phyloP scores from a whole-genome alignment of 2,113 vertebrate species.

The Neolamprologus variostigma region DNA sequence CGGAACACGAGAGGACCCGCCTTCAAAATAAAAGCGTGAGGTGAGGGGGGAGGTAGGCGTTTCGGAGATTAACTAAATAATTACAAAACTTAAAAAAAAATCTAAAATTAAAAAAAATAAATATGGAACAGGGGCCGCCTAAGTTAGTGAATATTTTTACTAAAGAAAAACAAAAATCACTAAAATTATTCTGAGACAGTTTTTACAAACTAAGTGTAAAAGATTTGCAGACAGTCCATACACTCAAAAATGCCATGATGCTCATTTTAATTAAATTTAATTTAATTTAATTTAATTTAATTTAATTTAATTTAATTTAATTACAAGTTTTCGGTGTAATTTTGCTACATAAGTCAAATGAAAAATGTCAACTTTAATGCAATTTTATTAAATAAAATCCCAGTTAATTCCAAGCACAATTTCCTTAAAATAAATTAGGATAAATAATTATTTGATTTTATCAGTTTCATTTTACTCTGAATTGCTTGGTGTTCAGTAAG shows the following conservation, averaged over 20 bases:
- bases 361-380: neutral
- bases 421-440: neutral
- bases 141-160: neutral
- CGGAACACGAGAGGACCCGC: neutral
- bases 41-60: neutral
- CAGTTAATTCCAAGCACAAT: neutral
- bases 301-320: neutral
- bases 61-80: neutral
- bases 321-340: neutral
- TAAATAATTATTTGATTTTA: neutral
- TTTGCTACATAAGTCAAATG: neutral
- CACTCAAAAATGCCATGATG: neutral
- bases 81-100: neutral
- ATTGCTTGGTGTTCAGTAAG: neutral
- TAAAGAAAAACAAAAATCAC: neutral
- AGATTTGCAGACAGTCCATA: neutral
- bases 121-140: accelerated
- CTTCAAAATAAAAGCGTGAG: conserved; percentile 42
- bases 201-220: neutral
- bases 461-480: neutral
- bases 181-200: neutral
- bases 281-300: neutral
- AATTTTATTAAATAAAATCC: neutral
- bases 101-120: accelerated
- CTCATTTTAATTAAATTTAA: neutral